Evolutionary conservation across 2,113 vertebrate species (phyloP).

Genomic region (Antechinus flavipes): DNA sequence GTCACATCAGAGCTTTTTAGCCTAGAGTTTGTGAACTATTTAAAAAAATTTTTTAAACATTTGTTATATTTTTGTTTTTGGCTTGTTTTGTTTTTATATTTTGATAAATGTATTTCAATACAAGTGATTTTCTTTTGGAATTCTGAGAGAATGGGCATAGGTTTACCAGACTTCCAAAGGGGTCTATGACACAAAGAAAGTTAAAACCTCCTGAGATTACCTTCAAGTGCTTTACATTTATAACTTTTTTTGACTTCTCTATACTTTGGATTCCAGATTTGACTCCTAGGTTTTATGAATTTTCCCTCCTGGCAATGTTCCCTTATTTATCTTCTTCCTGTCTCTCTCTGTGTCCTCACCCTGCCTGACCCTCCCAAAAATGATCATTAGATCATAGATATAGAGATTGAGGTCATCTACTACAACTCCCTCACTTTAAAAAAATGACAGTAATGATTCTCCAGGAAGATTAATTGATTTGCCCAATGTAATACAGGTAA

Average conservation of each 20-base stretch:
- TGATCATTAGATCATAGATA: not conserved
- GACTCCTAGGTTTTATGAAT: not conserved
- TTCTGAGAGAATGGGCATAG: not conserved
- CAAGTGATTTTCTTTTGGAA: not conserved
- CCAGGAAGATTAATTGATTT: not conserved
- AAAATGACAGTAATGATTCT: not conserved
- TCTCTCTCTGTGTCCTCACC: not conserved
- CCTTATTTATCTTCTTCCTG: not conserved
- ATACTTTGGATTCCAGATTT: not conserved
- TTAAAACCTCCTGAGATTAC: not conserved
- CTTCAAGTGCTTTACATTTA: not conserved
- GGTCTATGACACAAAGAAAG: not conserved
- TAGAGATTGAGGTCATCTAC: not conserved
- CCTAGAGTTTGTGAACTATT: not conserved
- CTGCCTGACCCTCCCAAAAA: not conserved
- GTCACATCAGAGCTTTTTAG: not conserved
- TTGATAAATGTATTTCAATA: not conserved
- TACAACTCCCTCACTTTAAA: not conserved
- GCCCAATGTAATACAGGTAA: not conserved
- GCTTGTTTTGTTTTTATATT: not conserved
- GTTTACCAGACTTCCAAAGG: not conserved
- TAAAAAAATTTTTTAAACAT: not conserved
- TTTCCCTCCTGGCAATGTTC: not conserved
- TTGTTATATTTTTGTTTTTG: too few species aligned
- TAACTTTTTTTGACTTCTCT: not conserved